Base-by-base conservation (phyloP, 2,113 vertebrate species). In the Pseudopodoces humilis region DNA sequence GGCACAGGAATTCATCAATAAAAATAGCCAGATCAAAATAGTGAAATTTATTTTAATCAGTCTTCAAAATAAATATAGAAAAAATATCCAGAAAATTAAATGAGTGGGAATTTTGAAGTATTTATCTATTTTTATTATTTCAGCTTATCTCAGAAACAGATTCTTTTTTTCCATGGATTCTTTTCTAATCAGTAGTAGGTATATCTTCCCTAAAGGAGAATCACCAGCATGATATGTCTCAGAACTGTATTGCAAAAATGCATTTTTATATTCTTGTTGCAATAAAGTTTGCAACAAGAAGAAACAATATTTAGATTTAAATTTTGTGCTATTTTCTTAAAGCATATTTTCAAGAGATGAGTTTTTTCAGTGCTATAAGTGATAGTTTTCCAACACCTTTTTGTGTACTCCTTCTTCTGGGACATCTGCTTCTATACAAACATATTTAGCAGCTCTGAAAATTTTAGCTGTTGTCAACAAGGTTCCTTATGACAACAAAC, bases 371-470 rank as follows among this genome's bases (percentile, higher is more conserved):
- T 56, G 16, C 24, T 30, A 2, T 83, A 33, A n/a, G 12, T 43
- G 16, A 15, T 31, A 6, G 22, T 86, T 94, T 86, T 78, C 53
- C 67, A 77, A 39, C 16, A n/a, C 25, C 8, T 71, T 91, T 93
- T 62, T 76, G 6, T 80, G 21, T 47, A 13, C 41, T 92, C 18
- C 47, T 74, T 44, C 27, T 72, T 71, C 41, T 90, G 70, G 67
- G 39, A 81, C 55, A 37, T 69, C 44, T 52, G 20, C 9, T 63
- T 85, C 47, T 63, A 3, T 79, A 22, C n/a, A 78, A 55, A 71
- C n/a, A 52, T 75, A 78, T 83, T 69, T 94, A 90, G 30, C 37
- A 84, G 35, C 87, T 94, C 39, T 80, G 87, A 92, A 94, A 93
- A 83, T 78, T 87, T 74, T 90, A 65, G 49, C 62, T 90, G 23